Percentiles rank a stretch among this genome's conserved stretches.
These are phyloP conservation scores for Puma concolor DNA, from an alignment of 2,113 vertebrate species.

Conservation along the genomic window DNA sequence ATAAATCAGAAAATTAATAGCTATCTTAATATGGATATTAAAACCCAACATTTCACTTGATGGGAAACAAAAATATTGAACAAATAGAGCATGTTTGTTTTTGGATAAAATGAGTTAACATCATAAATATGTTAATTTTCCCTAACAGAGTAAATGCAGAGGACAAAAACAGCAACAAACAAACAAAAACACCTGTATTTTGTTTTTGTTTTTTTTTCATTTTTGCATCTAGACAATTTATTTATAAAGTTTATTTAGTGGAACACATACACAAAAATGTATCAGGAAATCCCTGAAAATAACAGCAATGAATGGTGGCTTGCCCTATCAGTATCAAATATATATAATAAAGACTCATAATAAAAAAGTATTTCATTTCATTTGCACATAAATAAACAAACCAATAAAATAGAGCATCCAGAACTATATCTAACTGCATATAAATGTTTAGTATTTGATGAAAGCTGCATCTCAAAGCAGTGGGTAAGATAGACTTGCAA, in stretches of 20 bases:
- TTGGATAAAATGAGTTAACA: not conserved
- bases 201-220: not conserved
- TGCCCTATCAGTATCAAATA: not conserved
- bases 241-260: not conserved
- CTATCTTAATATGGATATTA: not conserved
- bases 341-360: not conserved
- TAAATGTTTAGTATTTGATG: not conserved
- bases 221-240: not conserved
- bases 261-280: not conserved
- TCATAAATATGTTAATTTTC: not conserved
- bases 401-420: not conserved
- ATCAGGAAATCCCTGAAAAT: not conserved
- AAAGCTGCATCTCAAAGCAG: not conserved
- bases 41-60: not conserved
- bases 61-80: not conserved
- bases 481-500: not conserved
- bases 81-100: not conserved
- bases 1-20: conserved; percentile 8
- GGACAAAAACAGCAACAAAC: not conserved
- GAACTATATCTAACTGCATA: not conserved
- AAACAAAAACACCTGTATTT: not conserved
- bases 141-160: not conserved
- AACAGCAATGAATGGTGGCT: not conserved
- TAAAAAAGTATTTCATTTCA: not conserved
- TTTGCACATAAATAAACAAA: not conserved